phyloP scores from a whole-genome alignment of 53 echinoderm and acorn worm species.

The Paracentrotus lividus region DNA sequence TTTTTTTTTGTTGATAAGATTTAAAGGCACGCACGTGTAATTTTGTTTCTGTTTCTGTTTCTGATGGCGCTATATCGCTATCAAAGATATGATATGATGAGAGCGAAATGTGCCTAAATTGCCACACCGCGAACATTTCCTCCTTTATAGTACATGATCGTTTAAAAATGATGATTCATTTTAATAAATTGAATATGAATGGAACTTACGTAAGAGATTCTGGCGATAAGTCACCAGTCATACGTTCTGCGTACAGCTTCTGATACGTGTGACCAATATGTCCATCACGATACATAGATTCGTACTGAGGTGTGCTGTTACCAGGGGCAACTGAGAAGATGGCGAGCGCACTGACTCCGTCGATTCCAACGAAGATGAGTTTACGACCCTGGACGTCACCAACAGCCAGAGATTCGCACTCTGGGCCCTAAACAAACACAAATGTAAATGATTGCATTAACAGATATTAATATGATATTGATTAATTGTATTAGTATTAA shows the following conservation, averaged over 20 bases:
- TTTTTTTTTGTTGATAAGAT: too few relatives aligned
- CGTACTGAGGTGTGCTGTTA: constrained; percentile 68
- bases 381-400: constrained; percentile 83
- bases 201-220: constrained; percentile 78
- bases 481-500: too few relatives aligned
- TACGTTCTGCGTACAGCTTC: constrained; percentile 62
- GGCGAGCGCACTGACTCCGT: constrained; percentile 74
- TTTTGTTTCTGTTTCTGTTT: too few relatives aligned
- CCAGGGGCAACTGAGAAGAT: constrained; percentile 74
- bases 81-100: too few relatives aligned
- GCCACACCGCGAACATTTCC: too few relatives aligned
- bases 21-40: too few relatives aligned
- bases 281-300: constrained; percentile 73
- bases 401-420: constrained; percentile 82
- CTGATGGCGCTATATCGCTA: neutral
- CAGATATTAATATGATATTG: neutral
- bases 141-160: too few relatives aligned
- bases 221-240: constrained; percentile 76
- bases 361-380: constrained; percentile 80
- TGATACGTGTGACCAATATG: constrained; percentile 59
- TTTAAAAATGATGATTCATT: too few relatives aligned
- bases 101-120: too few relatives aligned
- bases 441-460: neutral
- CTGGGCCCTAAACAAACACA: constrained; percentile 77
- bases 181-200: too few relatives aligned